A percentile compares a stretch with the other conserved stretches of the same genome.
Evolutionary conservation across 2,797 vertebrate species (phyloP).

Genomic region (Salarias fasciatus): DNA sequence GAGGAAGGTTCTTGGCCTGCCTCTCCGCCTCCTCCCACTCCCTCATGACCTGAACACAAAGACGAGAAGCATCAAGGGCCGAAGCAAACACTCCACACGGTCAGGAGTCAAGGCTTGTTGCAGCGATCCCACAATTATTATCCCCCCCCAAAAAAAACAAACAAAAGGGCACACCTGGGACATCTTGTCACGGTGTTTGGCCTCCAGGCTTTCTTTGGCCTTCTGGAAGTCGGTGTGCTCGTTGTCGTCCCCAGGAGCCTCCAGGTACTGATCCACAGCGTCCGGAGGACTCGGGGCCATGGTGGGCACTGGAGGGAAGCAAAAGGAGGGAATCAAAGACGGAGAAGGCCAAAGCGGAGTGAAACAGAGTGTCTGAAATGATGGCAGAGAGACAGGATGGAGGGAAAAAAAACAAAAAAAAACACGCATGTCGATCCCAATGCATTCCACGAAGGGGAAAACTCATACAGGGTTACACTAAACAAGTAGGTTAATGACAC

Average conservation of each 20-base stretch:
- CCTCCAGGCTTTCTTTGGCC: constrained; percentile 96
- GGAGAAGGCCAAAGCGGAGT: neutral
- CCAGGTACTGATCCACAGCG: constrained; percentile 93
- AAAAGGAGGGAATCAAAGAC: constrained; percentile 22
- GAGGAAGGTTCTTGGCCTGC: constrained; percentile 93
- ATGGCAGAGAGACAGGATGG: neutral
- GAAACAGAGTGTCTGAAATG: neutral
- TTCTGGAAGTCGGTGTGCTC: constrained; percentile 96
- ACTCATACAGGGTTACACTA: constrained; percentile 1
- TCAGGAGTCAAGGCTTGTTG: no score
- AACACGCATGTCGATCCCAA: neutral
- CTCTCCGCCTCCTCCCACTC: constrained; percentile 98
- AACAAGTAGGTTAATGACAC: constrained; percentile 29
- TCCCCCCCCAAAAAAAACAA: no score
- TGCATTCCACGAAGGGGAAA: constrained; percentile 2
- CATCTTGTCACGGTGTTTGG: constrained; percentile 95
- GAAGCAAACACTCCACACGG: no score
- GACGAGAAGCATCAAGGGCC: neutral
- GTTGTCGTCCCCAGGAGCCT: constrained; percentile 92
- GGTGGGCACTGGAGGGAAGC: constrained; percentile 87
- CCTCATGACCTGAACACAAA: constrained; percentile 94
- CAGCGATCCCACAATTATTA: no score
- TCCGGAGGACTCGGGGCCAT: constrained; percentile 94
- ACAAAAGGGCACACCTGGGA: constrained; percentile 93
- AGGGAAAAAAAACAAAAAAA: constrained; percentile 18